phyloP scores from a whole-genome alignment of 2,888 invertebrate genomes.

The Panorpa germanica region DNA sequence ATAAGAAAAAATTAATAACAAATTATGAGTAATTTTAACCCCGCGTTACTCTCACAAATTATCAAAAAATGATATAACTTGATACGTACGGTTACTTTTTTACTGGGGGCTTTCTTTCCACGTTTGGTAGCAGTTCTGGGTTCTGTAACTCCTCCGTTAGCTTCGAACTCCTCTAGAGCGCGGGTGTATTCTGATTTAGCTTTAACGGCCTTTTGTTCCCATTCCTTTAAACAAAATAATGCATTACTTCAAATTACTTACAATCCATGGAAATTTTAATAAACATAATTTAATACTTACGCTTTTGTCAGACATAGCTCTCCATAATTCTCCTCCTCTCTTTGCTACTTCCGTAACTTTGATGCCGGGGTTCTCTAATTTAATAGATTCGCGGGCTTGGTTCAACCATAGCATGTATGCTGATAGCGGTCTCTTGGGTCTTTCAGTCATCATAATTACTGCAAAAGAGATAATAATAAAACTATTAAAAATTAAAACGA shows the following conservation, averaged over 20 bases:
- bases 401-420: slow-evolving; percentile 95
- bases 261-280: no score
- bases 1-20: no score
- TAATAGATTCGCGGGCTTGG: slow-evolving; percentile 71
- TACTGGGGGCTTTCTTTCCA: no score
- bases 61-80: no score
- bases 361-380: slow-evolving; percentile 77
- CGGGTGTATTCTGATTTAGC: slow-evolving; percentile 78
- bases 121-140: slow-evolving; percentile 36
- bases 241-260: slow-evolving; percentile 10
- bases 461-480: no score
- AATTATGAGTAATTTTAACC: no score
- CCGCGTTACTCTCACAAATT: no score
- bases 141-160: slow-evolving; percentile 46
- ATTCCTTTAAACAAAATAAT: slow-evolving; percentile 36
- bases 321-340: slow-evolving; percentile 93
- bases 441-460: slow-evolving; percentile 64
- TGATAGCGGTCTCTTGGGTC: slow-evolving; percentile 82
- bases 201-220: slow-evolving; percentile 77
- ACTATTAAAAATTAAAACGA: no score
- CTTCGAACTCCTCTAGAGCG: slow-evolving; percentile 80
- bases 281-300: no score
- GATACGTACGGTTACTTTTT: no score
- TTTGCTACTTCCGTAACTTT: slow-evolving; percentile 85
- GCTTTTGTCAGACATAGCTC: slow-evolving; percentile 69